Evolutionary conservation across 2,113 vertebrate genomes (phyloP), one percentile per base, ranked within the genome.

Genomic region (Phaethon lepturus): DNA sequence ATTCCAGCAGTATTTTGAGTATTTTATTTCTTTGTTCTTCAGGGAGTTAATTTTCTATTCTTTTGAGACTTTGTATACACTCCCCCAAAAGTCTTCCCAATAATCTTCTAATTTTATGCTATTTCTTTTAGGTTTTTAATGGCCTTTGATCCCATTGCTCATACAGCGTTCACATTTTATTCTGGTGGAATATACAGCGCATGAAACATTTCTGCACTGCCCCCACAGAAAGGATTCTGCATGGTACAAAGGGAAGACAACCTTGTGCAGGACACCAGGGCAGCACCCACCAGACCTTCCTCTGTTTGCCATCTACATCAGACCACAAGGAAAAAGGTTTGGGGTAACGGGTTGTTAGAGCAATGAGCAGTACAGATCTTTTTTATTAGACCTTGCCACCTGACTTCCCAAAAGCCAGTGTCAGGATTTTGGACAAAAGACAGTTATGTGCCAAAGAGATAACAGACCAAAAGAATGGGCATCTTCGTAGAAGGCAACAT

Each of bases 11-110:
- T 88, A 35, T 29, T 90, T 20, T 88, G 67, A 94, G 83, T 49
- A 69, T 73, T 91, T 91, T 75, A 73, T 73, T 74, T 81, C 33
- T 67, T 83, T 95, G 52, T 89, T 53, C 62, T 84, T 92, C 68
- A 73, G 33, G 45, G 28, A 91, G 6, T 79, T 96, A 9, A 78
- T 91, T 93, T 96, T 80, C 88, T 91, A 38, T 71, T 91, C 86
- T 86, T 71, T 85, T 52, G 50, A 87, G 28, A 84, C 16, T 16
- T 42, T 83, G 16, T 53, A 90, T 17, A 73, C 3, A 12, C 7
- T 1, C 28, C 9, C 3, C 16, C 6, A 18, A 78, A 90, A 63
- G 4, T 40, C 56, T 84, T 93, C 45, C 16, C 35, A 79, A 31
- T 40, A 71, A 74, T 18, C 38, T 68, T 72, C 64, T 75, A 87